Conservation (phyloP, 2,888 invertebrate species). For the Xestia c-nigrum region DNA sequence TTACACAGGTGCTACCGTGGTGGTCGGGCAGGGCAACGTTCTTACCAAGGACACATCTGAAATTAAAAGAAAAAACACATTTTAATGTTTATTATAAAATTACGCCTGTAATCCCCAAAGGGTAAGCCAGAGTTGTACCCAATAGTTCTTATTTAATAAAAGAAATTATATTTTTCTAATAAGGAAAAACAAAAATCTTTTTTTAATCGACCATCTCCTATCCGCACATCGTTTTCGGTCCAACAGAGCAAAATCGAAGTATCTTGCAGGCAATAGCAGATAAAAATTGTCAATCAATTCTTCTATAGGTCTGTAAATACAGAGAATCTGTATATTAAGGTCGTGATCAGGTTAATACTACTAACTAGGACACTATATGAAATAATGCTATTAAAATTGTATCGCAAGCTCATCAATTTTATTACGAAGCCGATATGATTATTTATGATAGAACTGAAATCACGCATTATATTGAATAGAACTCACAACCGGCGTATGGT, state of each 20-base stretch:
- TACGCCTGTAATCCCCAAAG: neutral
- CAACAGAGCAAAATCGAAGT: neutral
- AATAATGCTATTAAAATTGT: too few species aligned
- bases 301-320: too few species aligned
- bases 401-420: too few species aligned
- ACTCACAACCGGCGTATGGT: neutral
- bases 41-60: constrained; percentile 54
- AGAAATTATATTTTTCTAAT: neutral
- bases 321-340: too few species aligned
- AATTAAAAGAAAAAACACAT: constrained; percentile 34
- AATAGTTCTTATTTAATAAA: too few species aligned
- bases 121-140: neutral
- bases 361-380: too few species aligned
- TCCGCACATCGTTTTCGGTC: neutral
- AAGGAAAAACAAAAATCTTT: neutral
- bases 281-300: too few species aligned
- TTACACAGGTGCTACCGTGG: constrained; percentile 23
- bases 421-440: too few species aligned
- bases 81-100: constrained; percentile 4
- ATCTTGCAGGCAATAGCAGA: neutral
- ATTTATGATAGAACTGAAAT: too few species aligned
- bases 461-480: neutral
- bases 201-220: neutral
- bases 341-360: too few species aligned
- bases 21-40: constrained; percentile 50